Percentiles rank a stretch among this genome's conserved stretches.
Evolutionary conservation across 2,888 invertebrate genomes (phyloP).

Genomic region (Conistra vaccinii): DNA sequence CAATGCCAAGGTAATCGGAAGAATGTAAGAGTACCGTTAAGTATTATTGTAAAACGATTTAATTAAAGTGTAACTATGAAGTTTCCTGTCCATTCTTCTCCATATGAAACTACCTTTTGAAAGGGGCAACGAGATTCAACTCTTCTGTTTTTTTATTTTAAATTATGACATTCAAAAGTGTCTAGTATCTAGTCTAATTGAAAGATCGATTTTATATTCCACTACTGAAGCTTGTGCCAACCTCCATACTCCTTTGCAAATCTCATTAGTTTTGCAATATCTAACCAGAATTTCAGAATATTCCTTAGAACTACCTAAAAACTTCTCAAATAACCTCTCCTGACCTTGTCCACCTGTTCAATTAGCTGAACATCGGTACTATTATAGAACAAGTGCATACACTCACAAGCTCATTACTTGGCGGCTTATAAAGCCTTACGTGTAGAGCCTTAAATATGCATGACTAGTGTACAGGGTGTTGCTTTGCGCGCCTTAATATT

Average conservation of each 20-base stretch:
- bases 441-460: slow-evolving; percentile 82
- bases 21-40: background rate
- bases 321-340: slow-evolving; percentile 40
- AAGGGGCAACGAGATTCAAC: background rate
- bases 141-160: background rate
- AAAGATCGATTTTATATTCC: background rate
- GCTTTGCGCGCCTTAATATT: slow-evolving; percentile 40
- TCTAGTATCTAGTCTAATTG: background rate
- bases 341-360: slow-evolving; percentile 53
- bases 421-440: slow-evolving; percentile 81
- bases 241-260: background rate
- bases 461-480: slow-evolving; percentile 72
- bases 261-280: background rate
- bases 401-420: slow-evolving; percentile 78
- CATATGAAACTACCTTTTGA: background rate
- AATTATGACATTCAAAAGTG: background rate
- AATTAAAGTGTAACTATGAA: background rate
- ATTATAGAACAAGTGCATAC: slow-evolving; percentile 54
- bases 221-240: background rate
- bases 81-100: background rate
- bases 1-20: background rate
- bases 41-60: background rate
- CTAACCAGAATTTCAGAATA: background rate
- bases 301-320: slow-evolving; percentile 9
- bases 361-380: slow-evolving; percentile 42